Evolutionary conservation across 1,140 invertebrate species (phyloP).

Genomic region (Hyles euphorbiae): DNA sequence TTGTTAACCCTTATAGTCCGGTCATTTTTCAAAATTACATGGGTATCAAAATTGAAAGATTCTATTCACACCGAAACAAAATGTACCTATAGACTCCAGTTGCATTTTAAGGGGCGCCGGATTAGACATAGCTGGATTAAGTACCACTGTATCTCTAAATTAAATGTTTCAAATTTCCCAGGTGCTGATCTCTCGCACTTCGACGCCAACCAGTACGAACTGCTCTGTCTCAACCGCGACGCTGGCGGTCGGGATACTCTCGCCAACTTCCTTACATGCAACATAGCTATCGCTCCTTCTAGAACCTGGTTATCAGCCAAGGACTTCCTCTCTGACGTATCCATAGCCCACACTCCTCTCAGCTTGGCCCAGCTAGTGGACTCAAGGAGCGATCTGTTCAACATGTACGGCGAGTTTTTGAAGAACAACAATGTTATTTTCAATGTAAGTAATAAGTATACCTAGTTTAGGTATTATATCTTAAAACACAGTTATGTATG

Average conservation of each 20-base stretch:
- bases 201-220: constrained; percentile 46
- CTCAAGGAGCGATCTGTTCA: constrained; percentile 51
- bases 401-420: constrained; percentile 68
- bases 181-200: constrained; percentile 51
- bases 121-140: no score
- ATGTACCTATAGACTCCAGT: no score
- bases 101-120: no score
- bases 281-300: constrained; percentile 54
- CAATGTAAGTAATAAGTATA: constrained; percentile 43
- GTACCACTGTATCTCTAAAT: neutral
- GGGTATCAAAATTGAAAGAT: no score
- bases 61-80: no score
- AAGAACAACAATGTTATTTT: constrained; percentile 71
- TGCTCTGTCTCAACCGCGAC: constrained; percentile 58
- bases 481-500: no score
- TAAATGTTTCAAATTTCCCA: constrained; percentile 13
- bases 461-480: no score
- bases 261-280: constrained; percentile 44
- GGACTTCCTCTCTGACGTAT: constrained; percentile 59
- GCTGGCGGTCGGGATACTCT: constrained; percentile 44
- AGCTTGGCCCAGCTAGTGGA: constrained; percentile 54
- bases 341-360: constrained; percentile 63
- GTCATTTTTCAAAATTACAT: no score
- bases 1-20: no score
- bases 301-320: constrained; percentile 61